These are phyloP conservation scores for Chionomys nivalis DNA, from an alignment of 2,113 vertebrate genomes.

Conservation along the genomic window DNA sequence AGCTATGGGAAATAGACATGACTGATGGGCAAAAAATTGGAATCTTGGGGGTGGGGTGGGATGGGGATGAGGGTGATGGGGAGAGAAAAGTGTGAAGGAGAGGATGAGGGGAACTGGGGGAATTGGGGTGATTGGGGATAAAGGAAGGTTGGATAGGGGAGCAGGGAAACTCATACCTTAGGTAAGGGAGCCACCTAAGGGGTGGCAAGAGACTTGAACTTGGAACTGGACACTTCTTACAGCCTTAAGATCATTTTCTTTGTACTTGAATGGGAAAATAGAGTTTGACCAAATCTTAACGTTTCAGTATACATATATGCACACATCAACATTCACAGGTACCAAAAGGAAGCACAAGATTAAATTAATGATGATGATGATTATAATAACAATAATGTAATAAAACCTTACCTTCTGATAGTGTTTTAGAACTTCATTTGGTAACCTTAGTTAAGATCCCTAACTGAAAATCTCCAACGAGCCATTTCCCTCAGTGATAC, in stretches of 20 bases:
- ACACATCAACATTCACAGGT: conserved; percentile 92
- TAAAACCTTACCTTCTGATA: conserved; percentile 77
- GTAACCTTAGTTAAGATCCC: conserved; percentile 79
- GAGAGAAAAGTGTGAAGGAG: no score
- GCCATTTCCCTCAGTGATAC: neutral
- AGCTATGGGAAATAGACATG: no score
- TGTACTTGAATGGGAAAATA: conserved; percentile 87
- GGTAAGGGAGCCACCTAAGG: no score
- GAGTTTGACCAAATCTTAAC: conserved; percentile 83
- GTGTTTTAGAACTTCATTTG: conserved; percentile 80
- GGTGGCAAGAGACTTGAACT: no score
- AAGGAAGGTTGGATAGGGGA: no score
- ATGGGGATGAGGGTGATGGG: no score
- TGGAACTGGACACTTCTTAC: conserved; percentile 92
- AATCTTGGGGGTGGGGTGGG: no score
- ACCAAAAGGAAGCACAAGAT: conserved; percentile 80
- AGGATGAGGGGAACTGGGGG: no score
- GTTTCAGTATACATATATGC: conserved; percentile 91
- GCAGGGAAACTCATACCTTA: no score
- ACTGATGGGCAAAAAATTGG: no score
- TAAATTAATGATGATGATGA: neutral
- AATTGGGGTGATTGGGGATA: no score
- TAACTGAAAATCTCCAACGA: neutral
- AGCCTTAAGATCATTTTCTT: conserved; percentile 91
- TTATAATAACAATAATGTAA: neutral